Conservation (phyloP, 1,140 invertebrate genomes). For the Monomorium pharaonis region DNA sequence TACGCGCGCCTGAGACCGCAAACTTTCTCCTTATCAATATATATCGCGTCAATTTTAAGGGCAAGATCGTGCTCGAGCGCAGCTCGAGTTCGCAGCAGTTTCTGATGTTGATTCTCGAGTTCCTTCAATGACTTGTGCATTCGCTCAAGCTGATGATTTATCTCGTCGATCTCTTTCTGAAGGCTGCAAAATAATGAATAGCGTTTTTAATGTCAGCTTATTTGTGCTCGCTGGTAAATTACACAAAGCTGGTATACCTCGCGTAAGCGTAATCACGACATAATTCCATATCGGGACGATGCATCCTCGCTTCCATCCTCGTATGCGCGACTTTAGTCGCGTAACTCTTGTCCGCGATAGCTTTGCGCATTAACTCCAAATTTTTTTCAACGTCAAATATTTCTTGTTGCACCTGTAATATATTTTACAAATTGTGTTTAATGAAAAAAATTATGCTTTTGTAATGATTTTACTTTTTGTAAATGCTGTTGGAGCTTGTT, state of each 20-base stretch:
- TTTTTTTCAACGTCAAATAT: slow-evolving; percentile 89
- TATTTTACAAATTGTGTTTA: slow-evolving; percentile 7
- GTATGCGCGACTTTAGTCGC: slow-evolving; percentile 94
- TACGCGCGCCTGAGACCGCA: slow-evolving; percentile 95
- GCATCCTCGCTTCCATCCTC: slow-evolving; percentile 88
- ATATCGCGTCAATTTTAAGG: slow-evolving; percentile 95
- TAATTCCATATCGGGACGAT: slow-evolving; percentile 92
- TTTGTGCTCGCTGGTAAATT: neutral
- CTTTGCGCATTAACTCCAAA: slow-evolving; percentile 87
- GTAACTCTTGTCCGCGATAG: slow-evolving; percentile 90
- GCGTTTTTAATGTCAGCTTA: neutral
- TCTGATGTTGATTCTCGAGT: slow-evolving; percentile 94
- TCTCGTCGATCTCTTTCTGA: slow-evolving; percentile 93
- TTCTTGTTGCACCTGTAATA: slow-evolving; percentile 87
- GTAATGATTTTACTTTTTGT: slow-evolving; percentile 83
- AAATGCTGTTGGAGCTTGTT: slow-evolving; percentile 92
- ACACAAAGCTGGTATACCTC: slow-evolving; percentile 85
- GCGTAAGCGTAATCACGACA: slow-evolving; percentile 94
- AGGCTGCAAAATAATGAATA: slow-evolving; percentile 85
- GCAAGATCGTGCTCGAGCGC: slow-evolving; percentile 94
- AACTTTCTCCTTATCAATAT: slow-evolving; percentile 97
- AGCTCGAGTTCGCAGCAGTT: slow-evolving; percentile 92
- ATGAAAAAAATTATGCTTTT: neutral
- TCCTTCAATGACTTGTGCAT: slow-evolving; percentile 93
- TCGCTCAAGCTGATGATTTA: slow-evolving; percentile 93